Base-by-base conservation (phyloP, 1,140 invertebrate species). In the Leptopilina boulardi region DNA sequence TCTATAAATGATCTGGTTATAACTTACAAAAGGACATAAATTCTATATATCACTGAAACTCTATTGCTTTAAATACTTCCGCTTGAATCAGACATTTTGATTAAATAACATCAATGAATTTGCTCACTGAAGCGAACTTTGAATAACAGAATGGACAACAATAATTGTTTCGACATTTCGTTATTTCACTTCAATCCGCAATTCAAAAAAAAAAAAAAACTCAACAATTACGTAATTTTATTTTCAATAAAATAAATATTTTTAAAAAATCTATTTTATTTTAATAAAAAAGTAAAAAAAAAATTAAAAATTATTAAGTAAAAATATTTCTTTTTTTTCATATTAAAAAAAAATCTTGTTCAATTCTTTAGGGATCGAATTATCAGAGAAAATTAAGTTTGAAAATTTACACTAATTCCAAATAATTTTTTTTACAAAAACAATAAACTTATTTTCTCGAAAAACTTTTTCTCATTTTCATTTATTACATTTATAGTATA, bases 31-130 rank as follows among this genome's bases (percentile, higher is more conserved):
- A 38, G 19, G 56, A 51, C 18, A 34, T 47, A 70, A 41, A 66
- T 66, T 66, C 18, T 66, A n/a, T n/a, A n/a, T n/a, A 30, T 26
- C 56, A n/a, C 23, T 13, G 56, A 23, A 23, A 30, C 56, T 66
- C 11, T 30, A 66, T 30, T 30, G 23, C 23, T 66, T 30, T 30
- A 51, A 51, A 51, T 51, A 66, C 56, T 66, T 66, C 56, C 23
- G 56, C 56, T 66, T 66, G 23, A 30, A 66, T 66, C 56, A 66
- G 56, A 30, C 56, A 30, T 30, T 66, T 66, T 66, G 13, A 30
- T 66, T 66, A 66, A 66, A 66, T 66, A 66, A 66, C 56, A 66
- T 66, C 56, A 66, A 66, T 66, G 23, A 66, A 66, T 66, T n/a
- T 15, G 56, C 56, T 30, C 23, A 66, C 56, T 66, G 10, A 66